Percentiles rank a stretch among this genome's conserved stretches.
Conservation (phyloP, 2,888 invertebrate species). For the Tipula lateralis region DNA sequence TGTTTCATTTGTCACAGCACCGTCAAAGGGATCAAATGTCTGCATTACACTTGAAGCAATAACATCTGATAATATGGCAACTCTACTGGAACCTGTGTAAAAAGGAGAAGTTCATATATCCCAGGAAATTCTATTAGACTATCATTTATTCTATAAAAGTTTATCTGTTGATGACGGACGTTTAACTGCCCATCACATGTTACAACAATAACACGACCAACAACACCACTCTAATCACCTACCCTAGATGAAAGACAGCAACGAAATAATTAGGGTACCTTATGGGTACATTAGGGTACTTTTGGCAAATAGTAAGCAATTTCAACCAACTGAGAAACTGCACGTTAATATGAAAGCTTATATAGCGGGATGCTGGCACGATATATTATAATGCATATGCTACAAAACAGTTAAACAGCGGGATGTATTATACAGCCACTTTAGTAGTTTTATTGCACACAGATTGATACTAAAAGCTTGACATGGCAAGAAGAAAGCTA, state of each 20-base stretch:
- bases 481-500: no score
- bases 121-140: slow-evolving; percentile 82
- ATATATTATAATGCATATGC: no score
- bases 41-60: slow-evolving; percentile 81
- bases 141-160: slow-evolving; percentile 53
- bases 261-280: slow-evolving; percentile 47
- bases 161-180: slow-evolving; percentile 67
- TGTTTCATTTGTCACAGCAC: slow-evolving; percentile 83
- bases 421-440: no score
- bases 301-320: no score
- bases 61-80: slow-evolving; percentile 84
- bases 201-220: slow-evolving; percentile 39
- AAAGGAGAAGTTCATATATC: slow-evolving; percentile 91
- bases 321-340: no score
- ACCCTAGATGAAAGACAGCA: slow-evolving; percentile 45
- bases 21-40: slow-evolving; percentile 71
- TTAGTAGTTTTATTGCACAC: no score
- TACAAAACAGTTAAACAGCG: no score
- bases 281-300: no score
- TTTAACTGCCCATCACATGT: slow-evolving; percentile 47
- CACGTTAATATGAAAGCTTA: no score
- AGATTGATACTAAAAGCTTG: no score
- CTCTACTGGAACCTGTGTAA: slow-evolving; percentile 88
- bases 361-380: no score
- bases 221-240: slow-evolving; percentile 48